Evolutionary conservation across 1,140 invertebrate genomes (phyloP).

Genomic region (Propsilocerus akamusi): DNA sequence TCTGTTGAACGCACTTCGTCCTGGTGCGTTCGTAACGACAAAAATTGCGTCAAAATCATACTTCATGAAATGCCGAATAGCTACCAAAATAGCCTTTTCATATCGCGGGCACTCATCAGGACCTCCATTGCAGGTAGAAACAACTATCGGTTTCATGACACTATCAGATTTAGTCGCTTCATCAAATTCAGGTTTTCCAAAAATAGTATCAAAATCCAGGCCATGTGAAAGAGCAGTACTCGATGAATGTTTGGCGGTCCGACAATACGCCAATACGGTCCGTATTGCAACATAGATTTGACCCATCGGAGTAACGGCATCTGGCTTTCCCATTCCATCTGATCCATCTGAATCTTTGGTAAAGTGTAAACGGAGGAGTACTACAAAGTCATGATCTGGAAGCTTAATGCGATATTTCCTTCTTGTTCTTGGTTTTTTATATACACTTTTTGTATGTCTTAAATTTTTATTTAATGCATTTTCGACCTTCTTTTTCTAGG

Average conservation of each 20-base stretch:
- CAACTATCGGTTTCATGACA: slow-evolving; percentile 21
- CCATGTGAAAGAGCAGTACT: slow-evolving; percentile 20
- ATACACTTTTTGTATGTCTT: no score
- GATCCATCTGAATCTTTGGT: slow-evolving; percentile 12
- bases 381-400: slow-evolving; percentile 26
- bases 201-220: slow-evolving; percentile 16
- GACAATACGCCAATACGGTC: no score
- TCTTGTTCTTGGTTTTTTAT: no score
- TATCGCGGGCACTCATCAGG: slow-evolving; percentile 26
- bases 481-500: no score
- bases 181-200: slow-evolving; percentile 12
- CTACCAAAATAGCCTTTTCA: slow-evolving; percentile 16
- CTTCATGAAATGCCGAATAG: slow-evolving; percentile 19
- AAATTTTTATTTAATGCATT: no score
- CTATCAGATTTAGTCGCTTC: slow-evolving; percentile 12
- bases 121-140: slow-evolving; percentile 22
- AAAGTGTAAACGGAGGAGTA: slow-evolving; percentile 20
- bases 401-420: slow-evolving; percentile 22
- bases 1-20: slow-evolving; percentile 19
- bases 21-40: slow-evolving; percentile 24
- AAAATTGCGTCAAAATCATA: slow-evolving; percentile 24
- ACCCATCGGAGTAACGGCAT: slow-evolving; percentile 20
- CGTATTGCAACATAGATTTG: slow-evolving; percentile 25
- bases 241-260: slow-evolving; percentile 16
- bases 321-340: slow-evolving; percentile 13